Evolutionary conservation across 2,888 invertebrate genomes (phyloP).

Genomic region (Encarsia formosa): DNA sequence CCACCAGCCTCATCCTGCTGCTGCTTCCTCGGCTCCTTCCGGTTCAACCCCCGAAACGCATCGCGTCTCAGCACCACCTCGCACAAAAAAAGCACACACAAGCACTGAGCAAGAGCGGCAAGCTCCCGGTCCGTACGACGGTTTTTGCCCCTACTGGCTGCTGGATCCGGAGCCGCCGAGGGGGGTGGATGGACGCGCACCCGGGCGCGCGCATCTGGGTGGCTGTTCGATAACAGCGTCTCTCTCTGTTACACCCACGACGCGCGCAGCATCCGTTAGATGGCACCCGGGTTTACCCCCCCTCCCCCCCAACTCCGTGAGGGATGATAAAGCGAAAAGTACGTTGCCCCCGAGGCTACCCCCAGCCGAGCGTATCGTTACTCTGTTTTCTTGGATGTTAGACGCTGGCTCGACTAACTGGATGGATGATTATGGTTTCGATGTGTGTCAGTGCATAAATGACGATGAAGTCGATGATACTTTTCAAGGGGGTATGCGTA

Average conservation of each 20-base stretch:
- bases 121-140: slow-evolving; percentile 37
- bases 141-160: slow-evolving; percentile 47
- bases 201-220: slow-evolving; percentile 48
- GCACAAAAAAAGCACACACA: too few species aligned
- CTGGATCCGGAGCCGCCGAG: slow-evolving; percentile 1
- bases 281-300: slow-evolving; percentile 30
- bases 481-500: too few species aligned
- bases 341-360: background rate
- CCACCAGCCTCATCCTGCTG: slow-evolving; percentile 39
- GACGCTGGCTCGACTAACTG: too few species aligned
- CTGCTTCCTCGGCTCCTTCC: background rate
- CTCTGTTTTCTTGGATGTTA: too few species aligned
- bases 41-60: background rate
- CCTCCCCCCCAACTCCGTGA: background rate
- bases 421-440: too few species aligned
- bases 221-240: slow-evolving; percentile 47
- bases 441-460: too few species aligned
- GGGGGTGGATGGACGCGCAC: slow-evolving; percentile 40
- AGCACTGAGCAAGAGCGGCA: background rate
- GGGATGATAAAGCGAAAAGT: background rate
- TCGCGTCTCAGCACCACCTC: background rate
- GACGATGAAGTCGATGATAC: too few species aligned
- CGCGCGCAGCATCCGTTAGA: slow-evolving; percentile 49
- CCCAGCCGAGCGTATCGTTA: too few species aligned
- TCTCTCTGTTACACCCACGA: slow-evolving; percentile 19